Conservation (phyloP, 2,113 vertebrate species). For the Perca schrenkii region DNA sequence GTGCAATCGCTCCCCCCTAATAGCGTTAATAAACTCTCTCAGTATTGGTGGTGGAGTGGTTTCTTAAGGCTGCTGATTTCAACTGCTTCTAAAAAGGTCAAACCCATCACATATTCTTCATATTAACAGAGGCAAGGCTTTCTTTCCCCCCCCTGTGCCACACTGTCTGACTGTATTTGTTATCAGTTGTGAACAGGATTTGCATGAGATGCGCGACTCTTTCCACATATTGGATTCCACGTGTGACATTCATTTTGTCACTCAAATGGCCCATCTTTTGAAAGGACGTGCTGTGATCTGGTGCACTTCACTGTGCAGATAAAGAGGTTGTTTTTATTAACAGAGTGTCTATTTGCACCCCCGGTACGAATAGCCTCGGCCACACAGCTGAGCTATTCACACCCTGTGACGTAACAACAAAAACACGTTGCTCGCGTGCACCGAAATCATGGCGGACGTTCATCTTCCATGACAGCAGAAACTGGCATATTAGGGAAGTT, state of each 20-base stretch:
- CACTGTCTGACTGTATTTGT: neutral
- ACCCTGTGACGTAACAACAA: no score
- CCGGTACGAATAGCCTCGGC: no score
- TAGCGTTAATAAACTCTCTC: constrained; percentile 10
- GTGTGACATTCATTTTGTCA: constrained; percentile 35
- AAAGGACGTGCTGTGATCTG: neutral
- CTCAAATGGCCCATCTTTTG: neutral
- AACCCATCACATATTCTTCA: constrained; percentile 12
- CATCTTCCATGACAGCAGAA: no score
- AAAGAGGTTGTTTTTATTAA: constrained; percentile 10
- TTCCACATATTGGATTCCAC: neutral
- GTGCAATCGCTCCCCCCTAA: neutral
- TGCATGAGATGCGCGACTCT: neutral
- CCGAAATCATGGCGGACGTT: no score
- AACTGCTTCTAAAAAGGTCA: constrained; percentile 37
- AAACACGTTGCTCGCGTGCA: no score
- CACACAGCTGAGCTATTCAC: no score
- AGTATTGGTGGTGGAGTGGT: constrained; percentile 16
- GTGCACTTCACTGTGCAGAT: constrained; percentile 9
- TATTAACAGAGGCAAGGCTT: neutral
- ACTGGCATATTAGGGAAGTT: no score
- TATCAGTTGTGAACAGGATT: constrained; percentile 33
- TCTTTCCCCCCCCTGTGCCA: neutral
- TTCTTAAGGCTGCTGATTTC: constrained; percentile 20
- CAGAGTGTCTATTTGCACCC: no score